Evolutionary conservation across 2,888 invertebrate species (phyloP).

Genomic region (Thymelicus acteon): DNA sequence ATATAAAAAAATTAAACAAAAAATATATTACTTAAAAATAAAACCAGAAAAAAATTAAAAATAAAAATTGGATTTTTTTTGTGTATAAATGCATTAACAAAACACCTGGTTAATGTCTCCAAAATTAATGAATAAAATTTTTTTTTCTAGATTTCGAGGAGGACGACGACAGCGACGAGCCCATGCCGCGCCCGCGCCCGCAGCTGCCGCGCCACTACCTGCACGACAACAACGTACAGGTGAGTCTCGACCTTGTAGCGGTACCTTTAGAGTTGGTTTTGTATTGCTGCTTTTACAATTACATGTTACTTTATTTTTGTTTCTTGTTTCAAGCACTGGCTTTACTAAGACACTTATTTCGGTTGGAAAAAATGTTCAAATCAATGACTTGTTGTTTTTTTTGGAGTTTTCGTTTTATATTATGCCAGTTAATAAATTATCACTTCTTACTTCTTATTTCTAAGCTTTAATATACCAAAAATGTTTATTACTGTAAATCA

Average conservation of each 20-base stretch:
- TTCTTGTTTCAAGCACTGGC: not conserved
- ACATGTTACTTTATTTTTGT: not conserved
- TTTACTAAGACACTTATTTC: no score
- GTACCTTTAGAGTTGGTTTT: not conserved
- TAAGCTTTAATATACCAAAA: not conserved
- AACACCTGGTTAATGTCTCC: no score
- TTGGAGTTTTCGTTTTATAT: not conserved
- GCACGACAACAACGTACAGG: slow-evolving; percentile 76
- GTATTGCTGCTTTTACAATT: not conserved
- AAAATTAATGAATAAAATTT: not conserved
- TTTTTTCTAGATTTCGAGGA: slow-evolving; percentile 87
- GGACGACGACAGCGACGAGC: slow-evolving; percentile 87
- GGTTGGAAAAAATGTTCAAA: no score
- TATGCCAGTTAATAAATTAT: not conserved
- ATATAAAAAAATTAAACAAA: no score
- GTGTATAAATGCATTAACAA: no score
- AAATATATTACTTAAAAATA: no score
- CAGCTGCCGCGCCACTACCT: slow-evolving; percentile 76
- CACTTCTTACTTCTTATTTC: no score
- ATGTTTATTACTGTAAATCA: not conserved
- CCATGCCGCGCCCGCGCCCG: slow-evolving; percentile 79
- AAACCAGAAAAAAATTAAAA: no score
- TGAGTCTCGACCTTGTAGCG: slow-evolving; percentile 43
- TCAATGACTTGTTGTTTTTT: not conserved
- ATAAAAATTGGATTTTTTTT: no score